Evolutionary conservation across 2,888 invertebrate species (phyloP).

Genomic region (Folsomia manolachei): DNA sequence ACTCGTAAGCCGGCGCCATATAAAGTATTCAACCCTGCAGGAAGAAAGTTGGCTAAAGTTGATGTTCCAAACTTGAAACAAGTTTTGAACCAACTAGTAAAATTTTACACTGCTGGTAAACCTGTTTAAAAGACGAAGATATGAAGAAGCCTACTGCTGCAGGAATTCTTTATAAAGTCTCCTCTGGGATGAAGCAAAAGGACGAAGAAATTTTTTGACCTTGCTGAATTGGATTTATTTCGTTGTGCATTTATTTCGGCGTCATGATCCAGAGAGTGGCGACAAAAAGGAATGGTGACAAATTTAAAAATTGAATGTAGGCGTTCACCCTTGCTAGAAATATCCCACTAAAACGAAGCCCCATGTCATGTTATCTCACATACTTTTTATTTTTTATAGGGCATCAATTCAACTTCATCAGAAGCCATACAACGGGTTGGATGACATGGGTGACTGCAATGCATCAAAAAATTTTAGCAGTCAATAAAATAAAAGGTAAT

Average conservation of each 20-base stretch:
- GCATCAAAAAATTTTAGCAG: constrained; percentile 1
- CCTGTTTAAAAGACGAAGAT: too few relatives aligned
- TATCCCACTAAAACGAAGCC: background rate
- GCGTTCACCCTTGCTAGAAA: background rate
- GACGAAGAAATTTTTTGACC: too few relatives aligned
- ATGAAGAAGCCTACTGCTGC: too few relatives aligned
- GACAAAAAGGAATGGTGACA: background rate
- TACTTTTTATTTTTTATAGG: background rate
- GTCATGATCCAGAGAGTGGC: background rate
- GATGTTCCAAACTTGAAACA: background rate
- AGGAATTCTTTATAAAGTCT: background rate
- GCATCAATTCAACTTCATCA: background rate
- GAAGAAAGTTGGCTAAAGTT: too few relatives aligned
- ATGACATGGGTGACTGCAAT: background rate
- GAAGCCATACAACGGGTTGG: too few relatives aligned
- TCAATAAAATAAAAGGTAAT: background rate
- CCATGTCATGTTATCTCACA: background rate
- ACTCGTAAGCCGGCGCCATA: too few relatives aligned
- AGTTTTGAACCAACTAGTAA: background rate
- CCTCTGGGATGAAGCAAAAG: background rate
- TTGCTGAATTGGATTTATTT: too few relatives aligned
- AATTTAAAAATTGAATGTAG: background rate
- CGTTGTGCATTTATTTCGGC: too few relatives aligned
- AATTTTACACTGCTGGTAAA: too few relatives aligned
- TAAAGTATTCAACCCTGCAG: too few relatives aligned